phyloP scores from a whole-genome alignment of 2,113 vertebrate genomes.

The Chlamydotis undulata region DNA sequence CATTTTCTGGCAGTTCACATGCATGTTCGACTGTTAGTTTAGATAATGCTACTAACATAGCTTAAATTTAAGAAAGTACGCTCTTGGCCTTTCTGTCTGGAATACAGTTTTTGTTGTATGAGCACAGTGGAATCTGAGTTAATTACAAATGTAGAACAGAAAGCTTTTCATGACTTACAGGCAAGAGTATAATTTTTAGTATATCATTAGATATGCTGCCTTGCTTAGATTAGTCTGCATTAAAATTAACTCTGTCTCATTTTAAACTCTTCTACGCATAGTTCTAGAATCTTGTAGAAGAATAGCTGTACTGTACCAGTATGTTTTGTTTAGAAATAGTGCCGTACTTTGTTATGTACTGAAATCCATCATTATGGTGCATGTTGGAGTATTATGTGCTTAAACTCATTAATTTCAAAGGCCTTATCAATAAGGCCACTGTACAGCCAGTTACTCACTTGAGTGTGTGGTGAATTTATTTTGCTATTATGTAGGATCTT shows the following conservation, averaged over 20 bases:
- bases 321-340: neutral
- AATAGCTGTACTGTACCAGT: neutral
- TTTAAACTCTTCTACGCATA: neutral
- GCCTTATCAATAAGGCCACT: neutral
- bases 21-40: neutral
- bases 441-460: neutral
- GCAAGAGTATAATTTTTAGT: neutral
- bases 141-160: neutral
- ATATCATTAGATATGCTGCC: neutral
- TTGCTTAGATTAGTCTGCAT: neutral
- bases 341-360: neutral
- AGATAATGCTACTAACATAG: neutral
- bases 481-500: neutral
- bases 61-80: neutral
- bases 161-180: neutral
- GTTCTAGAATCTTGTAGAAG: neutral
- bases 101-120: neutral
- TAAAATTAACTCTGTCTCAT: neutral
- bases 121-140: neutral
- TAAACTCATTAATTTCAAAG: neutral
- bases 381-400: neutral
- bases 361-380: neutral
- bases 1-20: neutral
- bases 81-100: neutral
- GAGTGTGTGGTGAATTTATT: neutral